Percentiles rank a stretch among this genome's conserved stretches.
These are phyloP conservation scores for Astreopora myriophthalma DNA, from an alignment of 64 coral and sea anemone genomes.

Conservation along the genomic window DNA sequence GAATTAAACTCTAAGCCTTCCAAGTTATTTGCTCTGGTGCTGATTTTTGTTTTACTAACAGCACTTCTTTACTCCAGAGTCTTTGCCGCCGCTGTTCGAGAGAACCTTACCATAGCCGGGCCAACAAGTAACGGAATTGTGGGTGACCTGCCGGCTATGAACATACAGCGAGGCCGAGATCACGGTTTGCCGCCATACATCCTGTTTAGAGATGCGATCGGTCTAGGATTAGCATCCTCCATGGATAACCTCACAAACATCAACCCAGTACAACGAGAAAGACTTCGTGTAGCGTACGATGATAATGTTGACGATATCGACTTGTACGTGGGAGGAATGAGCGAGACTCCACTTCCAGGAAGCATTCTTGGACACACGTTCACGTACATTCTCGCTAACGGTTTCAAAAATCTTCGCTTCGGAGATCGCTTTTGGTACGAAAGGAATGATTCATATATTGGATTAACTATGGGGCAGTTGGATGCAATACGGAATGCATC, in stretches of 20 bases:
- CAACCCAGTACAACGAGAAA: background rate
- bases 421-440: conserved; percentile 77
- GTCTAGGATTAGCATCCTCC: background rate
- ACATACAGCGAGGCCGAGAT: conserved; percentile 65
- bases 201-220: background rate
- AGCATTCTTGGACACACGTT: conserved; percentile 44
- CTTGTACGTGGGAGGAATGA: conserved; percentile 60
- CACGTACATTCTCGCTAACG: conserved; percentile 29
- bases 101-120: background rate
- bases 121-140: conserved; percentile 4
- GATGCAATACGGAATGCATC: conserved; percentile 24
- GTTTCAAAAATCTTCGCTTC: conserved; percentile 9
- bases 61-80: background rate
- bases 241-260: conserved; percentile 5
- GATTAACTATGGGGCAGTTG: conserved; percentile 33
- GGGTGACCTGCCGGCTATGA: conserved; percentile 38
- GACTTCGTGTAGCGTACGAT: conserved; percentile 20
- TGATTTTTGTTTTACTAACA: background rate
- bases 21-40: too few species aligned
- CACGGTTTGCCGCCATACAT: conserved; percentile 76
- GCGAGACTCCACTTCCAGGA: background rate
- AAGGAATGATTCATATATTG: conserved; percentile 9
- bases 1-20: too few species aligned
- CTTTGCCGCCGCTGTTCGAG: conserved; percentile 56
- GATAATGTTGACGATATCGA: conserved; percentile 42